A percentile compares a stretch with the other conserved stretches of the same genome.
Conservation (phyloP, 2,797 vertebrate genomes). For the Cyprinodon diabolis region DNA sequence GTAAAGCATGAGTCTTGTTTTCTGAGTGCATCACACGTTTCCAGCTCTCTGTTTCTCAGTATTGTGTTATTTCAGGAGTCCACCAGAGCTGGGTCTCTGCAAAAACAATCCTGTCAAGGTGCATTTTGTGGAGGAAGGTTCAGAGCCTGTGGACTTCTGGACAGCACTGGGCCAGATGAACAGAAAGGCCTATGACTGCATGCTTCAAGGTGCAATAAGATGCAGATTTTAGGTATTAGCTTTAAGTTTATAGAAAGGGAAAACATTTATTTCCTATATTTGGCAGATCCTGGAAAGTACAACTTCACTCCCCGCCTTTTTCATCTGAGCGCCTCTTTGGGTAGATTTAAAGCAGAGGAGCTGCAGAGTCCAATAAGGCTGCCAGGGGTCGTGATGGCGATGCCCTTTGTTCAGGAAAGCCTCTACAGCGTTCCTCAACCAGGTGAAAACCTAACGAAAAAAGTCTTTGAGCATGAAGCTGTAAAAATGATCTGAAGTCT, state of each 20-base stretch:
- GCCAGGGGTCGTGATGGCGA: constrained; percentile 73
- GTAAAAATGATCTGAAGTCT: not conserved
- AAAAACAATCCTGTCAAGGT: constrained; percentile 58
- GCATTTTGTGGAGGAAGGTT: constrained; percentile 79
- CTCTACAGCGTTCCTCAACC: constrained; percentile 75
- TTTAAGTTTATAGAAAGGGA: not conserved
- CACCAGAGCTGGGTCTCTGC: constrained; percentile 76
- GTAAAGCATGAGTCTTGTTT: constrained; percentile 57
- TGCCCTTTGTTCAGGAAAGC: constrained; percentile 82
- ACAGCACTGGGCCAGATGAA: constrained; percentile 78
- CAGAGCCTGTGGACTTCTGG: constrained; percentile 83
- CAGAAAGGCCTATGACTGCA: constrained; percentile 85
- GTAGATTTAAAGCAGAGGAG: constrained; percentile 75
- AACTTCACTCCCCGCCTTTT: constrained; percentile 85
- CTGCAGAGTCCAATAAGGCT: constrained; percentile 66
- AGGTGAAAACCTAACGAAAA: constrained; percentile 59
- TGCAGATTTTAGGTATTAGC: not conserved
- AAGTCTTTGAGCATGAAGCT: not conserved
- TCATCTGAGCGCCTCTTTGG: constrained; percentile 74
- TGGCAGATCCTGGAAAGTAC: constrained; percentile 83
- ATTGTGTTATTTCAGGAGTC: constrained; percentile 65
- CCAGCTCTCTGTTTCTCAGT: not conserved
- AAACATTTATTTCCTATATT: not conserved
- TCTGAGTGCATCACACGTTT: not conserved
- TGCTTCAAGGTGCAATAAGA: constrained; percentile 79